Conservation (phyloP, 2,113 vertebrate genomes). For the Chaetops frenatus region DNA sequence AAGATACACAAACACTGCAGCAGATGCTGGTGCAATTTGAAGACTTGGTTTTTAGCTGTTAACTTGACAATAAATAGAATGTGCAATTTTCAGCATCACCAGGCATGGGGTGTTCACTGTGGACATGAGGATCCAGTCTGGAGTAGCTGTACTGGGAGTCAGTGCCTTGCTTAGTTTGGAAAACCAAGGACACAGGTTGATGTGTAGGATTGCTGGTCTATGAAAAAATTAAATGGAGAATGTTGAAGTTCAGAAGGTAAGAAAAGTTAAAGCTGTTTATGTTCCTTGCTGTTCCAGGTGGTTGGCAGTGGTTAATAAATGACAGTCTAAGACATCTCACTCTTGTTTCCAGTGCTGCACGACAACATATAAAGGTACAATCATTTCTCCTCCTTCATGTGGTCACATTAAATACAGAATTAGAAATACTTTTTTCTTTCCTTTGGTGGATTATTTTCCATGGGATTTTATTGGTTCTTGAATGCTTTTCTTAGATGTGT, state of each 20-base stretch:
- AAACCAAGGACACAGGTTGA: neutral
- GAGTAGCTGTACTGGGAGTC: neutral
- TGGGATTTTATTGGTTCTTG: neutral
- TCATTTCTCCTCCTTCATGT: neutral
- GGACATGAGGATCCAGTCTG: neutral
- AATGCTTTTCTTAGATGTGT: neutral
- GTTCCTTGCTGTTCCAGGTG: slow-evolving; percentile 64
- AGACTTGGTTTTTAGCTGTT: neutral
- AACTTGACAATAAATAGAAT: neutral
- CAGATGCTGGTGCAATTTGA: neutral
- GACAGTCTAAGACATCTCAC: slow-evolving; percentile 84
- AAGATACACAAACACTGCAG: neutral
- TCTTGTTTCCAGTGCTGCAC: slow-evolving; percentile 70
- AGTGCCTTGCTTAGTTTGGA: neutral
- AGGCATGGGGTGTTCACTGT: neutral
- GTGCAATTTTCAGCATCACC: neutral
- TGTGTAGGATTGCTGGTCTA: neutral
- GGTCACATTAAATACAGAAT: neutral
- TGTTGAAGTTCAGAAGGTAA: neutral
- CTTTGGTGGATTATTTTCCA: neutral
- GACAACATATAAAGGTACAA: slow-evolving; percentile 79
- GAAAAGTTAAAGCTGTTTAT: neutral
- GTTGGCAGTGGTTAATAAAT: slow-evolving; percentile 88
- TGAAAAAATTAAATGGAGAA: neutral
- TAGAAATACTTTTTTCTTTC: neutral